phyloP scores from a whole-genome alignment of 1,140 invertebrate genomes.

The Drosophila sulfurigaster region DNA sequence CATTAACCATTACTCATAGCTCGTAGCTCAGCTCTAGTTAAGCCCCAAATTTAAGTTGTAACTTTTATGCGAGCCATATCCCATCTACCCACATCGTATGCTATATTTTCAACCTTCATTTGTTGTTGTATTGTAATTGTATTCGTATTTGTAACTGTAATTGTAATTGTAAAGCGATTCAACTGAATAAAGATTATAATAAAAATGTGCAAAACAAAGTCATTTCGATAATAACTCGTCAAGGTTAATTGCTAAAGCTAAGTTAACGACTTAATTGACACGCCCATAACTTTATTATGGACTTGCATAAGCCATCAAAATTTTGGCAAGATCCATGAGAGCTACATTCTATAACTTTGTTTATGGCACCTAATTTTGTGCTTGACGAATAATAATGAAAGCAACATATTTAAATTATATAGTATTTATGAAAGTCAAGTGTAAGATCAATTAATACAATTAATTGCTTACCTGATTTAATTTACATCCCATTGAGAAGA shows the following conservation, averaged over 20 bases:
- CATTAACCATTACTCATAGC: constrained; percentile 37
- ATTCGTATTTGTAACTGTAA: constrained; percentile 53
- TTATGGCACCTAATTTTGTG: too few relatives aligned
- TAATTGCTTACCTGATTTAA: too few relatives aligned
- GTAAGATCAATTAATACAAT: too few relatives aligned
- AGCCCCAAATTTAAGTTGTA: constrained; percentile 34
- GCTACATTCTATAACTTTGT: too few relatives aligned
- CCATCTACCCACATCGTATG: constrained; percentile 50
- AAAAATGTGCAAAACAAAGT: constrained; percentile 45
- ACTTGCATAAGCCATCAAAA: too few relatives aligned
- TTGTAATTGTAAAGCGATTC: constrained; percentile 69
- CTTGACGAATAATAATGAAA: too few relatives aligned
- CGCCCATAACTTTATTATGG: neutral
- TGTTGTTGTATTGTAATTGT: constrained; percentile 71
- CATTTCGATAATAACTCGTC: neutral
- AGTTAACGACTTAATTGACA: neutral
- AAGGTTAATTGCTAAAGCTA: neutral
- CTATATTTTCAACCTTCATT: constrained; percentile 64
- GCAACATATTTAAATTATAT: too few relatives aligned
- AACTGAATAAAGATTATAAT: constrained; percentile 71
- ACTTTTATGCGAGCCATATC: constrained; percentile 71
- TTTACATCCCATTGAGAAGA: too few relatives aligned
- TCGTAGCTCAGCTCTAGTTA: constrained; percentile 47
- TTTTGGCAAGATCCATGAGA: too few relatives aligned
- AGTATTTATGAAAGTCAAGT: too few relatives aligned